phyloP scores from a whole-genome alignment of 2,797 vertebrate genomes.

The Cossypha caffra region DNA sequence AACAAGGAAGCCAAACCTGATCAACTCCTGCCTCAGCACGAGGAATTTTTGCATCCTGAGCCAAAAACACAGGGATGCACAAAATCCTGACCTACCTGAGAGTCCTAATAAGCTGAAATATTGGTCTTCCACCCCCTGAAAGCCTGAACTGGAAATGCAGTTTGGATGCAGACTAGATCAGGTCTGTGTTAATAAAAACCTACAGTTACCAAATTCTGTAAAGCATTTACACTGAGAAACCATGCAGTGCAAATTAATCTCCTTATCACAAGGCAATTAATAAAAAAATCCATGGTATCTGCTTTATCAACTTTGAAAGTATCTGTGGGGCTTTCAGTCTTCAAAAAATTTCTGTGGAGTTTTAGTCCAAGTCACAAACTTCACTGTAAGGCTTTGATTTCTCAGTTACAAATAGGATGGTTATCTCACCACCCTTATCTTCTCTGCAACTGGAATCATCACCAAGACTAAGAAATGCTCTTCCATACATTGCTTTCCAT shows the following conservation, averaged over 20 bases:
- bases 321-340: neutral
- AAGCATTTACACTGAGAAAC: neutral
- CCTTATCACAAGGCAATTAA: neutral
- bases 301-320: neutral
- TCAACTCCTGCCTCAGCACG: neutral
- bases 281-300: too few species aligned
- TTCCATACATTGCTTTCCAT: neutral
- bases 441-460: neutral
- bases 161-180: neutral
- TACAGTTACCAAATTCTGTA: neutral
- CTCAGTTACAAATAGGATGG: neutral
- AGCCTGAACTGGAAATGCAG: neutral
- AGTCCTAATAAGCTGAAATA: neutral
- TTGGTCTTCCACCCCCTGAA: neutral
- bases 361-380: neutral
- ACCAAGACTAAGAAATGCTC: neutral
- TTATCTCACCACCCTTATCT: neutral
- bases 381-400: neutral
- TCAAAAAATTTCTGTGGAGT: neutral
- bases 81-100: constrained; percentile 32
- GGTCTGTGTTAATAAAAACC: neutral
- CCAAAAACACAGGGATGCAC: constrained; percentile 27
- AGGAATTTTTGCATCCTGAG: neutral
- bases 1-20: neutral
- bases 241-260: neutral